phyloP scores from a whole-genome alignment of 2,888 invertebrate genomes.

The Orchesellides sinensis region DNA sequence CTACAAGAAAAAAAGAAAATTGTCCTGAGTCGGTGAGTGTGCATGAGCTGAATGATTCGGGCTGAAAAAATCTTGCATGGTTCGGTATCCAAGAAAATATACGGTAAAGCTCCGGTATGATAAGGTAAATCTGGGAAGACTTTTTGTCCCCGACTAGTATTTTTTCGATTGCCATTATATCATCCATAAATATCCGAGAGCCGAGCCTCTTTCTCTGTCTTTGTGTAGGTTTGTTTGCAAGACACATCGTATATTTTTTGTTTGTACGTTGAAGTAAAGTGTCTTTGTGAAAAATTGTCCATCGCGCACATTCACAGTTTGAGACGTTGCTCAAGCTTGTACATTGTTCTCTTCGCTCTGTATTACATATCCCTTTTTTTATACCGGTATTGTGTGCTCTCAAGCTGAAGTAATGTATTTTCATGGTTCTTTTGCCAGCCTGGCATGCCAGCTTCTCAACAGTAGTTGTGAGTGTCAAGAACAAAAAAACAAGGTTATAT shows the following conservation, averaged over 20 bases:
- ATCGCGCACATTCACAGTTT: conserved; percentile 46
- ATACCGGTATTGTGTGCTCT: conserved; percentile 41
- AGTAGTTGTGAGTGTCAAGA: neutral
- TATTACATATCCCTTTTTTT: neutral
- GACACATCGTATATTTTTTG: neutral
- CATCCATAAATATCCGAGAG: conserved; percentile 33
- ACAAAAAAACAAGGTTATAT: neutral
- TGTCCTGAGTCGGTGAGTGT: conserved; percentile 23
- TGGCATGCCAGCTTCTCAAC: neutral
- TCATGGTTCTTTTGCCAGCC: conserved; percentile 51
- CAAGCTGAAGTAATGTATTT: conserved; percentile 53
- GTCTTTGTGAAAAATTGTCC: conserved; percentile 63
- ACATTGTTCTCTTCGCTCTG: neutral
- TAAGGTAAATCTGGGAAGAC: too few species aligned
- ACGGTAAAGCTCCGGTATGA: too few species aligned
- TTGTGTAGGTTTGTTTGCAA: too few species aligned
- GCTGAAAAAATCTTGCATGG: too few species aligned
- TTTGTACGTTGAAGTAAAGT: conserved; percentile 35
- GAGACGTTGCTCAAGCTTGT: conserved; percentile 7
- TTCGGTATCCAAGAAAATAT: too few species aligned
- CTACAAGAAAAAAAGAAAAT: conserved; percentile 9
- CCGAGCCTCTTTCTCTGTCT: neutral
- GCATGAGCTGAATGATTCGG: too few species aligned
- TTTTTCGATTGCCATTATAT: conserved; percentile 26
- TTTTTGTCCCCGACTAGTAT: neutral